Evolutionary conservation across 2,113 vertebrate species (phyloP).

Genomic region (Maccullochella peelii): DNA sequence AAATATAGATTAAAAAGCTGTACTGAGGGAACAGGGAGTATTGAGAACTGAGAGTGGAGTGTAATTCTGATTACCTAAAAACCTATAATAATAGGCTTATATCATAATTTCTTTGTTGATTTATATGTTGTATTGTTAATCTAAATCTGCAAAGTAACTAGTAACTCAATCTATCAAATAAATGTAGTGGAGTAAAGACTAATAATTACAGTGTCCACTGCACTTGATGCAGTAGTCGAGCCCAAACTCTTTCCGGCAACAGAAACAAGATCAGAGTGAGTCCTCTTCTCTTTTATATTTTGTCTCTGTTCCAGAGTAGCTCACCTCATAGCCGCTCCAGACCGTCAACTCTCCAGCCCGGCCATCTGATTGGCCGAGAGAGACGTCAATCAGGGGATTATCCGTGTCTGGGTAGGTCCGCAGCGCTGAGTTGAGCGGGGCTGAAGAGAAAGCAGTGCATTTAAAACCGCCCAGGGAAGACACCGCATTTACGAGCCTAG

Average conservation of each 20-base stretch:
- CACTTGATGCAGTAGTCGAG: background rate
- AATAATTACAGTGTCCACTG: no score
- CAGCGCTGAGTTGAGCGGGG: slow-evolving; percentile 54
- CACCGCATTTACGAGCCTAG: slow-evolving; percentile 48
- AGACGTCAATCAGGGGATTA: slow-evolving; percentile 67
- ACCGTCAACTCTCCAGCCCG: background rate
- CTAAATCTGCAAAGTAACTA: no score
- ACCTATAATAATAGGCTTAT: no score
- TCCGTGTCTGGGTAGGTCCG: slow-evolving; percentile 71
- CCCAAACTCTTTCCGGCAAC: background rate
- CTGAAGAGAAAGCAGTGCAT: slow-evolving; percentile 54
- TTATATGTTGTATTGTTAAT: no score
- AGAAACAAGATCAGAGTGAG: background rate
- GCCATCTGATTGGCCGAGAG: slow-evolving; percentile 67
- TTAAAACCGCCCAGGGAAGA: slow-evolving; percentile 77
- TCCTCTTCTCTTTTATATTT: background rate
- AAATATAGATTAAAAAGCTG: no score
- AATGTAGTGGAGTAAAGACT: no score
- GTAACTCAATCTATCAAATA: no score
- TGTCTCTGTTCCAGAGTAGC: background rate
- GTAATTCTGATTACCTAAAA: no score
- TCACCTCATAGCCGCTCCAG: background rate
- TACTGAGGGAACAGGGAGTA: no score
- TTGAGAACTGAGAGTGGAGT: no score
- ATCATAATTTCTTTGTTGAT: no score